These are phyloP conservation scores for Pangasius larnaudii DNA, from an alignment of 2,797 vertebrate genomes.

Conservation along the genomic window DNA sequence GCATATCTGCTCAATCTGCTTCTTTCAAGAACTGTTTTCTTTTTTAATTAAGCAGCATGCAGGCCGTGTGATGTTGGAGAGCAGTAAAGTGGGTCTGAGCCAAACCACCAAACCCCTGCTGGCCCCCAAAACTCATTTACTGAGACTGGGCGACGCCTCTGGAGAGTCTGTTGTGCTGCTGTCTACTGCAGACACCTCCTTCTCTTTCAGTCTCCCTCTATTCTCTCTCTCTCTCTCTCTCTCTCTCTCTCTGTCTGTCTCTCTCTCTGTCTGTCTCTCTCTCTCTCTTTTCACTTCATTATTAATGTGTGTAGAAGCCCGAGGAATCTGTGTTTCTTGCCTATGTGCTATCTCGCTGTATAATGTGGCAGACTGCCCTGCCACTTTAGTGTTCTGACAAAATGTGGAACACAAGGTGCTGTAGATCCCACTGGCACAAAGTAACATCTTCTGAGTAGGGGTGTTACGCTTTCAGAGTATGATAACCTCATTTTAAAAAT, in stretches of 20 bases:
- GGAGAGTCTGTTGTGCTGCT: conserved; percentile 26
- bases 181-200: conserved; percentile 17
- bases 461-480: background rate
- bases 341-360: background rate
- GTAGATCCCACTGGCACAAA: background rate
- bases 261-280: conserved; percentile 7
- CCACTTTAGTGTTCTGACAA: conserved; percentile 4
- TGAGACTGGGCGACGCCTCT: conserved; percentile 45
- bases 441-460: background rate
- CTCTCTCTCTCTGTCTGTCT: background rate
- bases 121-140: conserved; percentile 18
- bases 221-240: background rate
- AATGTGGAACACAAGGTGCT: conserved; percentile 11
- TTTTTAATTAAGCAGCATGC: conserved; percentile 54
- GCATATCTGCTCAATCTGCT: background rate
- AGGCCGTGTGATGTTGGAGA: conserved; percentile 34
- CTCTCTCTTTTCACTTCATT: background rate
- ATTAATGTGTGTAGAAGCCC: conserved; percentile 10
- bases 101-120: conserved; percentile 40
- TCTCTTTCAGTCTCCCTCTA: background rate
- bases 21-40: conserved; percentile 5
- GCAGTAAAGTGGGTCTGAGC: conserved; percentile 19
- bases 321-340: conserved; percentile 29
- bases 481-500: background rate
- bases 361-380: conserved; percentile 6